Evolutionary conservation across 2,888 invertebrate genomes (phyloP).

Genomic region (Torymus tubicola): DNA sequence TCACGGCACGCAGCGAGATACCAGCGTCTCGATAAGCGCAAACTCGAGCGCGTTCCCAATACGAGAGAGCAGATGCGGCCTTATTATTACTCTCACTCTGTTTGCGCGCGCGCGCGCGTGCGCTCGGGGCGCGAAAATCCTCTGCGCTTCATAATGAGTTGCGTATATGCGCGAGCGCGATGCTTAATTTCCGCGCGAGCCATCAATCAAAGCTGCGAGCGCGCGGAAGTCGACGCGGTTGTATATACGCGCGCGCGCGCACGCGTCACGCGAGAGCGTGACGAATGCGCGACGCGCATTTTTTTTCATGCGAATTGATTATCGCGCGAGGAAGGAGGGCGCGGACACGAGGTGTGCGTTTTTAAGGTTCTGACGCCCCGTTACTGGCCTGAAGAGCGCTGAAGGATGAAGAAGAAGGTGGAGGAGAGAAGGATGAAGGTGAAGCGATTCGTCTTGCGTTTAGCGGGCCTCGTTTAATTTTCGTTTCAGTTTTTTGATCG

Average conservation of each 20-base stretch:
- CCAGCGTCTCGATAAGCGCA: conserved; percentile 27
- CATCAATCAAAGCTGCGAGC: conserved; percentile 53
- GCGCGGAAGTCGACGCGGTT: conserved; percentile 32
- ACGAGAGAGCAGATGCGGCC: neutral
- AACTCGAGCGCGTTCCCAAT: conserved; percentile 21
- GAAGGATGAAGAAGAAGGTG: no score
- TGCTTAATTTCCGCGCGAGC: conserved; percentile 45
- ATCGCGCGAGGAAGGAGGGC: conserved; percentile 17
- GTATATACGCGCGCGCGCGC: conserved; percentile 11
- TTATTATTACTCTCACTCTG: conserved; percentile 34
- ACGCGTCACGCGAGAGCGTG: conserved; percentile 40
- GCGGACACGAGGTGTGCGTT: neutral
- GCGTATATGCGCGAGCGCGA: conserved; percentile 26
- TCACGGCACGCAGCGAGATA: conserved; percentile 14
- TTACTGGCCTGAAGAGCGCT: neutral
- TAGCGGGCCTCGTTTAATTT: no score
- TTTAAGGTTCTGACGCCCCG: neutral
- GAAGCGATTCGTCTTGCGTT: no score
- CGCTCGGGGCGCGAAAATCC: conserved; percentile 28
- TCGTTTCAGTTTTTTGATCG: no score
- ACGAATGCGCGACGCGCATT: conserved; percentile 48
- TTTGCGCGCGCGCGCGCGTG: no score
- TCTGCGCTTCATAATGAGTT: conserved; percentile 43
- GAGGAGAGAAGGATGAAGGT: no score
- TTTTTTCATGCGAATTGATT: conserved; percentile 51